Evolutionary conservation across 2,888 invertebrate genomes (phyloP), one percentile per base, ranked within the genome.

Genomic region (Lycia hirtaria): DNA sequence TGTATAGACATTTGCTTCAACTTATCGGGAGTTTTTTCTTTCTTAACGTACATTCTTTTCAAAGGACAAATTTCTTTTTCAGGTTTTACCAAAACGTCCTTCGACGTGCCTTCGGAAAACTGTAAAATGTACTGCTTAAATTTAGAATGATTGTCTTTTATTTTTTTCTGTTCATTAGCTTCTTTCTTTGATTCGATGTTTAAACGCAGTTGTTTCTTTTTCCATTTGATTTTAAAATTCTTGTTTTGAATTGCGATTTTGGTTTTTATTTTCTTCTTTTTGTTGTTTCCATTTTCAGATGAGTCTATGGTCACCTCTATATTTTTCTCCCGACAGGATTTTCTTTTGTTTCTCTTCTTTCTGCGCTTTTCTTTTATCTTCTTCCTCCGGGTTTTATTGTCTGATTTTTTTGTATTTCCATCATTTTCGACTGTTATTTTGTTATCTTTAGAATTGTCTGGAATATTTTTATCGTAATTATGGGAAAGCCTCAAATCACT

Each of bases 1-100:
- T 81, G 70, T 15, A 91, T 78, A 0, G 83, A 83, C 0, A 81
- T 88, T 50, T 91, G 91, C 5, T 82, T 75, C 1, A 87, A 65
- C 30, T 82, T 81, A 47, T 89, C 89, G 0, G 76, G 65, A 0
- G 68, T 65, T 47, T 78, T 85, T 1, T 81, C 80, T 0, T 55
- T 63, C 58, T 80, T 87, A 0, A 70, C 22, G 40, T 72, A 63
- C 32, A 80, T 87, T 30, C 68, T 76, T 48, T 76, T 85, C 0
- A 71, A 47, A 0, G 81, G 81, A 0, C 73, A 68, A 0, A 84
- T 52, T 2, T 81, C 78, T 0, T 51, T 54, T 0, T 72, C 74
- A 0, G 87, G 84, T 30, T 78, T 81, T 0, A 61, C 68, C 15
- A 87, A 65, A 1, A 77, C 48, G 3, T 73, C 64, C 0, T 63